Base-by-base conservation (phyloP, 1,140 invertebrate species). In the Drosophila saltans region DNA sequence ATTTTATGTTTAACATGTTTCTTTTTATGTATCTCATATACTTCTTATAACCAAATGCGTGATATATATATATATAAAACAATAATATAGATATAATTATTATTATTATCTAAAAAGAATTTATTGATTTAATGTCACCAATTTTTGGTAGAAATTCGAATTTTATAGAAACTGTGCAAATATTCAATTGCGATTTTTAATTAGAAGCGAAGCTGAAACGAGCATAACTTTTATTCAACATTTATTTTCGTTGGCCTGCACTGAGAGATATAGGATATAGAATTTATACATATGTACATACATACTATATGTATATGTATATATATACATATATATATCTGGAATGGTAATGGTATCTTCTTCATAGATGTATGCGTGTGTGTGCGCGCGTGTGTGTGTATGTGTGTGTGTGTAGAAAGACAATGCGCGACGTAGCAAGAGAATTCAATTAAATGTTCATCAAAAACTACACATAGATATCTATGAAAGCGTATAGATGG, bases 361-460 rank as follows among this genome's bases (percentile, higher is more conserved):
- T 8, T 36, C 6, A 30, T n/a, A 40, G 21, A 28, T 45, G 16
- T 45, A 16, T 16, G 28, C 28, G 28, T 30, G 30, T 48, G 63
- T 39, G 63, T 45, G 60, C 16, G 16, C 16, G 28, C 28, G 28
- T 30, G 30, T 48, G 63, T 39, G 63, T 45, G 57, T 62, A 48
- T 55, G 65, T 61, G 67, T 48, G 76, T 56, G 66, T 65, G 69
- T 65, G 67, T 59, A 61, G 33, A 41, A 63, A 76, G 72, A 86
- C 79, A 82, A 82, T 66, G 73, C 70, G 70, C 67, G 66, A 56
- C n/a, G 64, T 39, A 70, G 83, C 71, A 70, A 66, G 62, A 72
- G 80, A 88, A 88, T 88, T 88, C 83, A 88, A 88, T 88, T 88
- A 89, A 88, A 88, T 88, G 83, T 89, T 88, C 80, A 88, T 88